Evolutionary conservation across 1,140 invertebrate species (phyloP), one percentile per base, ranked within the genome.

Genomic region (Bombyx mandarina): DNA sequence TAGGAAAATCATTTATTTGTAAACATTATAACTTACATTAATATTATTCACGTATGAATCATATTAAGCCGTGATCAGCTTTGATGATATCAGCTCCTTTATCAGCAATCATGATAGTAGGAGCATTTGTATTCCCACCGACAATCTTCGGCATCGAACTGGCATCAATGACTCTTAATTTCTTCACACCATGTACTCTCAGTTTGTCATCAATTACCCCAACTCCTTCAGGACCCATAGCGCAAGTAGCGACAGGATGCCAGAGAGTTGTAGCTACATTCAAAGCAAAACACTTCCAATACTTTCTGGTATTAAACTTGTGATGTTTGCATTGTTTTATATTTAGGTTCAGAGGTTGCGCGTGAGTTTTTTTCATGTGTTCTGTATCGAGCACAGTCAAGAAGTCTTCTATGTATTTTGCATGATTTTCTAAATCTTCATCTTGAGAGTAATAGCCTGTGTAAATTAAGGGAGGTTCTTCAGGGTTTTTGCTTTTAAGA

Each of bases 391-490:
- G 66, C 3, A 94, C 52, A 9, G 82, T 73, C 7, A 91, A 68
- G 0, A 88, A 87, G 9, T 88, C 92, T 75, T 94, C 94, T 0
- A 93, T 91, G 0, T 93, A 94, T 79, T 94, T 93, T 1, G 96
- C 90, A 8, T 96, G 82, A 0, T 91, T 92, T 7, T 92, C 91
- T 69, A 96, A 88, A 69, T 97, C 96, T 5, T 91, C 86, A 1
- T 91, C 91, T 56, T 96, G 91, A 1, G 91, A 88, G 61, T 97
- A 93, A 68, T 97, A 98, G 66, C 95, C 96, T 0, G 96, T 94
- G 73, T 95, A 93, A 53, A 99, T 95, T 5, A 95, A 83, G 0
- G 98, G 97, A 70, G 94, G 92, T 58, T 95, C 93, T 58, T 93
- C 92, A 0, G 97, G 97, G 82, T 97, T 93, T 8, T 89, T 91